These are phyloP conservation scores for Coremacera marginata DNA, from an alignment of 2,888 invertebrate genomes.

Conservation along the genomic window DNA sequence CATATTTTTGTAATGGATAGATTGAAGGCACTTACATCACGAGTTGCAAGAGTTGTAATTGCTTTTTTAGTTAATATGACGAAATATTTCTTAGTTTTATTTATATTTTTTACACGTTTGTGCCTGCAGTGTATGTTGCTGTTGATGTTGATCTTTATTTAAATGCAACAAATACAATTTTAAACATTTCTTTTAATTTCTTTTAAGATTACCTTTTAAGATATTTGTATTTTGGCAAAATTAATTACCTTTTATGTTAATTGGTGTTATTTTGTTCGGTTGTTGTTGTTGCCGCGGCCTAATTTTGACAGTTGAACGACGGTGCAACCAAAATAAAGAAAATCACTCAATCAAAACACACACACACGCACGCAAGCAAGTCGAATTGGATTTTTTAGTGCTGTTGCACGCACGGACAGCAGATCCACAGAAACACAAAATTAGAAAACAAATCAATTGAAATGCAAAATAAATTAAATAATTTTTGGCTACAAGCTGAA, in stretches of 20 bases:
- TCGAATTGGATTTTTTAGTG: not conserved
- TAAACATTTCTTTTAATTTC: not conserved
- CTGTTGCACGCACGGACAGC: conserved; percentile 4
- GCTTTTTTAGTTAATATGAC: no score
- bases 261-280: conserved; percentile 1
- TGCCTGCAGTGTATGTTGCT: not conserved
- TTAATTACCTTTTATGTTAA: not conserved
- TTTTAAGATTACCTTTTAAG: not conserved
- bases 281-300: conserved; percentile 15
- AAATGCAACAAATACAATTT: no score
- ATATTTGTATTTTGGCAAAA: not conserved
- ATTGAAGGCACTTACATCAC: no score
- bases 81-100: no score
- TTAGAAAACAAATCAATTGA: not conserved
- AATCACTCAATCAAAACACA: conserved; percentile 4
- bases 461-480: not conserved
- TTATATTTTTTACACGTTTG: no score
- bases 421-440: not conserved
- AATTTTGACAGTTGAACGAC: conserved; percentile 26
- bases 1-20: no score
- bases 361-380: not conserved
- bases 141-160: not conserved
- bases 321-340: not conserved
- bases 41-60: no score
- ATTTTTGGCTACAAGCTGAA: not conserved